Evolutionary conservation across 2,797 vertebrate species (phyloP).

Genomic region (Vipera ursinii): DNA sequence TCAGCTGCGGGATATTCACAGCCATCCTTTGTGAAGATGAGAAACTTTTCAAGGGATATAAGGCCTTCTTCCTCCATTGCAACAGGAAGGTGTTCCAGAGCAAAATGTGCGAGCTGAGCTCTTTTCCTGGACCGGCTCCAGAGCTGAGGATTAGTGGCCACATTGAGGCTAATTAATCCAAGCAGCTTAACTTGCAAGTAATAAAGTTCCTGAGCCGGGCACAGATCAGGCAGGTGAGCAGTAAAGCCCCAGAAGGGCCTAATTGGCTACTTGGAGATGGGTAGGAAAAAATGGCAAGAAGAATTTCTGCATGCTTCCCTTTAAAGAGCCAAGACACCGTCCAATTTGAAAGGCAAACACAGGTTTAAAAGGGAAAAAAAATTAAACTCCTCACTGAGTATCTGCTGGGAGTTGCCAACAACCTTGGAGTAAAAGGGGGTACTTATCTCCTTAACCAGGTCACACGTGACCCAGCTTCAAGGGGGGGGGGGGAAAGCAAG

Average conservation of each 20-base stretch:
- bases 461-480: slow-evolving; percentile 39
- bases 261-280: rapidly evolving
- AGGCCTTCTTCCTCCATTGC: neutral
- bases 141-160: slow-evolving; percentile 56
- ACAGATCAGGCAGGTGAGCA: rapidly evolving
- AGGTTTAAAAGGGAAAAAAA: neutral
- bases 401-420: neutral
- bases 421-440: rapidly evolving
- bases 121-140: slow-evolving; percentile 46
- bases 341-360: slow-evolving; percentile 1
- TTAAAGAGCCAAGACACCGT: neutral
- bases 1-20: neutral
- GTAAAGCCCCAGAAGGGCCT: rapidly evolving
- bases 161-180: slow-evolving; percentile 52
- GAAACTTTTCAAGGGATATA: neutral
- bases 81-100: neutral
- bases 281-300: rapidly evolving
- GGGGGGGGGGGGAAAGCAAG: rapidly evolving
- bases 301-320: rapidly evolving
- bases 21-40: neutral
- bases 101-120: slow-evolving; percentile 11
- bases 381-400: neutral
- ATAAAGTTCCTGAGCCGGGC: slow-evolving; percentile 34
- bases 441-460: neutral
- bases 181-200: slow-evolving; percentile 53